A percentile compares a stretch with the other conserved stretches of the same genome.
phyloP scores from a whole-genome alignment of 2,113 vertebrate genomes.

The Danionella cerebrum region DNA sequence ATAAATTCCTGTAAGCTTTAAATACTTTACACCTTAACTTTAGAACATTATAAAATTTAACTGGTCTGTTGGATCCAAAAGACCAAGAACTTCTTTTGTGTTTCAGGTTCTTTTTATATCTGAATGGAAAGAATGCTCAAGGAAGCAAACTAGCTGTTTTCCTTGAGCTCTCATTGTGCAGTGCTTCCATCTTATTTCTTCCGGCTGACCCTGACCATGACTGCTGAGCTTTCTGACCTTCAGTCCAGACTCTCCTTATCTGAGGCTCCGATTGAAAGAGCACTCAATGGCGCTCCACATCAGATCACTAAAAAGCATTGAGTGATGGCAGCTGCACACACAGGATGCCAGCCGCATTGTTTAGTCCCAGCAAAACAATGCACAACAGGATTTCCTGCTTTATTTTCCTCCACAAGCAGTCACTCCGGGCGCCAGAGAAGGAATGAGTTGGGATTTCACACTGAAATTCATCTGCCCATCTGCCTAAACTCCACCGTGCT shows the following conservation, averaged over 20 bases:
- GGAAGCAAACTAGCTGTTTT: not conserved
- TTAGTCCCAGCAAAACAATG: conserved; percentile 51
- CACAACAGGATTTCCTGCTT: conserved; percentile 64
- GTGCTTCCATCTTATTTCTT: not conserved
- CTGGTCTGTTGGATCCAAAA: too few species aligned
- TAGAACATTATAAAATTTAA: too few species aligned
- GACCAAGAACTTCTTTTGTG: too few species aligned
- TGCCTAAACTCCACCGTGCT: not conserved
- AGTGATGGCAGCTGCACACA: conserved; percentile 22
- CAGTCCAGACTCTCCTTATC: conserved; percentile 21
- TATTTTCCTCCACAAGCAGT: conserved; percentile 30
- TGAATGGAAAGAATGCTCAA: not conserved
- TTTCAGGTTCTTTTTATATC: not conserved
- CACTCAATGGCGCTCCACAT: conserved; percentile 23
- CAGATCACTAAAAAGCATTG: conserved; percentile 19
- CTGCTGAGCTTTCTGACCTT: not conserved
- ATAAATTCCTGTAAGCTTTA: too few species aligned
- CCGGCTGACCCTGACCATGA: not conserved
- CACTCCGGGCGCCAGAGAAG: not conserved
- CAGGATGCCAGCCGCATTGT: conserved; percentile 62
- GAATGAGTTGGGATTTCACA: not conserved
- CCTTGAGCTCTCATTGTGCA: not conserved
- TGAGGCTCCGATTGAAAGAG: not conserved
- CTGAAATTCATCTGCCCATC: not conserved
- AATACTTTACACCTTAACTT: too few species aligned